Percentiles rank a stretch among this genome's conserved stretches.
Conservation (phyloP, 1,140 invertebrate genomes). For the Mylabris phalerata region DNA sequence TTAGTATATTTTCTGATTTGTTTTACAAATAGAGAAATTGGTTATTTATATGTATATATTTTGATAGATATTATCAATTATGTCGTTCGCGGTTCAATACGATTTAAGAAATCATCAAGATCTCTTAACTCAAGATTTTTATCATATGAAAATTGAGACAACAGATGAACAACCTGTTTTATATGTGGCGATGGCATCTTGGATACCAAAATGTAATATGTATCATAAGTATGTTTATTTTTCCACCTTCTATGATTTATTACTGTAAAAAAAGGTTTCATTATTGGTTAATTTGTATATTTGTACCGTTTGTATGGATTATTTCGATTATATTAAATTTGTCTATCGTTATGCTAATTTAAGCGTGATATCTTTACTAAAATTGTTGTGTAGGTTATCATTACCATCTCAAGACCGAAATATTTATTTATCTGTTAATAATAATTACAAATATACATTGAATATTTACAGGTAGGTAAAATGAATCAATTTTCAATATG, state of each 20-base stretch:
- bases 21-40: too few species aligned
- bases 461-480: constrained; percentile 20
- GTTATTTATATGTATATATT: too few species aligned
- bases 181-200: constrained; percentile 54
- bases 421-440: constrained; percentile 5
- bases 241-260: background rate
- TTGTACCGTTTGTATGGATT: too few species aligned
- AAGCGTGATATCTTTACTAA: background rate
- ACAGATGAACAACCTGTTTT: constrained; percentile 50
- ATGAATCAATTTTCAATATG: too few species aligned
- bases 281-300: too few species aligned
- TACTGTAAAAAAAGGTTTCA: background rate
- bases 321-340: too few species aligned
- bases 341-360: background rate
- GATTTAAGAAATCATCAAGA: constrained; percentile 26
- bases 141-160: constrained; percentile 31
- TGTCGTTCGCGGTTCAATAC: constrained; percentile 30
- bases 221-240: constrained; percentile 30
- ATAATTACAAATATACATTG: too few species aligned
- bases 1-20: too few species aligned
- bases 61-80: background rate
- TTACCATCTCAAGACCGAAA: constrained; percentile 38
- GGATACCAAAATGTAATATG: constrained; percentile 58
- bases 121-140: constrained; percentile 30
- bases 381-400: constrained; percentile 24